Evolutionary conservation across 2,113 vertebrate genomes (phyloP), one percentile per base, ranked within the genome.

Genomic region (Rhegmatorhina hoffmannsi): DNA sequence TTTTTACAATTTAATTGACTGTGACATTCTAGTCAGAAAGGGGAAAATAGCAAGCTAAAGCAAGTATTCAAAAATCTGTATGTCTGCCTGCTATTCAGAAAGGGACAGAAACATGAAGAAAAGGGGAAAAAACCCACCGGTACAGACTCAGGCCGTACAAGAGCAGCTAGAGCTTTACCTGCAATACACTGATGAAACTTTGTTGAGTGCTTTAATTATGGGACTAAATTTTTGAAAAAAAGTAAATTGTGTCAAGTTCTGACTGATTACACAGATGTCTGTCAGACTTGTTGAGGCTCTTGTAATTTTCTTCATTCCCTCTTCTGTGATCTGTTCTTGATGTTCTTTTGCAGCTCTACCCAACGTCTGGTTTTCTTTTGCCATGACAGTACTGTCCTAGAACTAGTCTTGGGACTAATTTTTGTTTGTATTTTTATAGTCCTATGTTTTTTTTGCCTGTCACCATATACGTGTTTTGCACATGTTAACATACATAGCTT

Each of bases 1-100:
- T 77, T 94, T 90, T 91, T 95, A 47, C 55, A 73, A 0, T 89
- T 92, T 87, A 88, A 70, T 87, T 92, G 63, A 17, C 72, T 77
- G 43, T 77, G 87, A 64, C 0, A 0, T 89, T 82, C 24, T 38
- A 46, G 31, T 55, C 29, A 62, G 50, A 91, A 89, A 79, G 38
- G 38, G 60, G 19, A 83, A 83, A 78, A 60, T 9, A 28, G 33
- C 18, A 72, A 62, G 13, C 70, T 85, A 68, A 81, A 73, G 49
- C 18, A 70, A 81, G 47, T 85, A 44, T n/a, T 85, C 46, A 69
- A 31, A 84, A 55, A 70, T 68, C 19, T 69, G 17, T 46, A 10
- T 82, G 12, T 6, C 23, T 80, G 53, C 7, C 40, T 69, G 55
- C 34, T 52, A 64, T 49, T 90, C 62, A 69, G 38, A 93, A 93